A percentile compares a stretch with the other conserved stretches of the same genome.
phyloP scores from a whole-genome alignment of 2,797 vertebrate genomes.

The Lepilemur septentrionalis region DNA sequence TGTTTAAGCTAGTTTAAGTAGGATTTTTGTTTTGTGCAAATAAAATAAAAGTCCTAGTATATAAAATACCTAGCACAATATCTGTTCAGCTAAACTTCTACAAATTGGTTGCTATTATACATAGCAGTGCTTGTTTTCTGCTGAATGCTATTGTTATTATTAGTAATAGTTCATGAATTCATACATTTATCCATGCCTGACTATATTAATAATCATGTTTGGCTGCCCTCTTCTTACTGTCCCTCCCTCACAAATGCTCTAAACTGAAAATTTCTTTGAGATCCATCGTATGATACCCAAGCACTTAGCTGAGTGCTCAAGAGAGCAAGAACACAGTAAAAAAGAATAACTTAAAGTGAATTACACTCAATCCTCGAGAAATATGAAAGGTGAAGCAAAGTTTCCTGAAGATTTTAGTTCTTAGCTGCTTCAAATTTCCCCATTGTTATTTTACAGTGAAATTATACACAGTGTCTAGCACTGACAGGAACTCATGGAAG shows the following conservation, averaged over 20 bases:
- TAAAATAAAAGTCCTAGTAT: background rate
- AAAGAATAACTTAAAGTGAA: background rate
- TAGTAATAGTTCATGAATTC: background rate
- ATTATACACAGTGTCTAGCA: background rate
- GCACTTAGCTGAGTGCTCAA: background rate
- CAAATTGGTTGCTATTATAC: background rate
- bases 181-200: background rate
- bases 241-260: background rate
- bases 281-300: background rate
- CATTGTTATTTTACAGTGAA: background rate
- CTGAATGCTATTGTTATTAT: background rate
- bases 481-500: background rate
- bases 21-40: conserved; percentile 5
- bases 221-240: background rate
- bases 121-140: background rate
- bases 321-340: background rate
- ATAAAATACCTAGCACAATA: background rate
- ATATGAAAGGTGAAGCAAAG: background rate
- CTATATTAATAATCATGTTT: background rate
- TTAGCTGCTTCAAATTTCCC: background rate
- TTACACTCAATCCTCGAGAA: background rate
- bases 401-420: background rate
- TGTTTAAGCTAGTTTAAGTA: background rate
- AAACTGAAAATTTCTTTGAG: background rate
- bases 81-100: background rate